Evolutionary conservation across 2,888 invertebrate species (phyloP), one percentile per base, ranked within the genome.

Genomic region (Sceliomorpha sp.): DNA sequence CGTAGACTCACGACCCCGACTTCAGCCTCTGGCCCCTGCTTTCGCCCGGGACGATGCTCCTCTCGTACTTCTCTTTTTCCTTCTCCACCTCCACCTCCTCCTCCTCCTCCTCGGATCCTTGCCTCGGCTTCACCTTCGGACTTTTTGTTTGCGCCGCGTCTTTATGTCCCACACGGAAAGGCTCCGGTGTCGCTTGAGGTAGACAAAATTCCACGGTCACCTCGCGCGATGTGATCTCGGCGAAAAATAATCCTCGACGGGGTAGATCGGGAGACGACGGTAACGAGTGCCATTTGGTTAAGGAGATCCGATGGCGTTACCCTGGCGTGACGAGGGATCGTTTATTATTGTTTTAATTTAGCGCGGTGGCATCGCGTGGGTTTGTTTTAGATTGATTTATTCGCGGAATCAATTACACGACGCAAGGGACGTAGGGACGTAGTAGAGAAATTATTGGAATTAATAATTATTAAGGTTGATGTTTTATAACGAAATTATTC

Each of bases 1-100:
- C 82, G 79, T 74, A 74, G 75, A 79, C 78, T 79, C 81, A 80
- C 80, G 78, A 83, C 81, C 79, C 74, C 79, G 60, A 63, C 72
- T 69, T 68, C 67, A 73, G 73, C 73, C 72, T 73, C 71, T 72
- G 70, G 72, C 70, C 71, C 69, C 55, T 34, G 45, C 68, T 55
- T 64, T 60, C 40, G 64, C 45, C 45, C 62, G 42, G 53, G 50
- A 56, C 42, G 37, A n/a, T 36, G 14, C 6, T 44, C 27, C 31
- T 48, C 31, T 29, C 59, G 27, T 53, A 20, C 12, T 40, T 34
- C 27, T 59, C 44, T 36, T 53, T 56, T 48, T 44, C 20, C 20
- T 20, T 20, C 20, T 48, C 17, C 36, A 29, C 31, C 37, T n/a
- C 31, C 45, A 8, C 2, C 27, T 32, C 17, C 36, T 36, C 37